A percentile compares a stretch with the other conserved stretches of the same genome.
These are phyloP conservation scores for Corythoichthys intestinalis DNA, from an alignment of 2,113 vertebrate genomes.

Conservation along the genomic window DNA sequence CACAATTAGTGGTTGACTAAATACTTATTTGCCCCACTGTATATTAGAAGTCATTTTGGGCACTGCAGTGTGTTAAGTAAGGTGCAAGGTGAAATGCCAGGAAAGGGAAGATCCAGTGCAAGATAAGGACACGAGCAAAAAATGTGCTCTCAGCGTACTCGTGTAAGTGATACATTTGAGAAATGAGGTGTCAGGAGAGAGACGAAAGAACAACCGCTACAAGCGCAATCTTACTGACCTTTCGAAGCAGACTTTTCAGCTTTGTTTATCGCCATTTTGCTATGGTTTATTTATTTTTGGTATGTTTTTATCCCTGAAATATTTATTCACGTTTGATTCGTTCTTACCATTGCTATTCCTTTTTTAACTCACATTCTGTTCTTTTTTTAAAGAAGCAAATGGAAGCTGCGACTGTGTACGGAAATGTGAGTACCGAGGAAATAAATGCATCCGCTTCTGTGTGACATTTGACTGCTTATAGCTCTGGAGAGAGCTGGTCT, in stretches of 20 bases:
- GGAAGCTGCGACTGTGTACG: slow-evolving; percentile 27
- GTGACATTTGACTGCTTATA: slow-evolving; percentile 62
- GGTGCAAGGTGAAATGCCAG: slow-evolving; percentile 37
- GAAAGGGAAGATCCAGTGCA: neutral
- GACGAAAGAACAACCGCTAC: slow-evolving; percentile 37
- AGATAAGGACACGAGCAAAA: slow-evolving; percentile 6
- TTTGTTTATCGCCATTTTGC: slow-evolving; percentile 48
- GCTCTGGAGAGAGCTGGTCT: slow-evolving; percentile 39
- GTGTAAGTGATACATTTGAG: slow-evolving; percentile 48
- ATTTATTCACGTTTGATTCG: slow-evolving; percentile 61
- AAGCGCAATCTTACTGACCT: slow-evolving; percentile 51
- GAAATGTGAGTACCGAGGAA: slow-evolving; percentile 43
- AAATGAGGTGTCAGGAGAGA: slow-evolving; percentile 54
- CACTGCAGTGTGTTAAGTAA: slow-evolving; percentile 20
- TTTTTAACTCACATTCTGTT: neutral
- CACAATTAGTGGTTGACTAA: too few relatives aligned
- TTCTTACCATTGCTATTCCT: slow-evolving; percentile 22
- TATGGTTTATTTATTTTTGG: slow-evolving; percentile 58
- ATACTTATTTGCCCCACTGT: neutral
- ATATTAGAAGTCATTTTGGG: neutral
- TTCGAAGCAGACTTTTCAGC: slow-evolving; percentile 40
- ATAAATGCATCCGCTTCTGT: slow-evolving; percentile 47
- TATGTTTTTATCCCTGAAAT: slow-evolving; percentile 33
- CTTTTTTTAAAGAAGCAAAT: slow-evolving; percentile 11
- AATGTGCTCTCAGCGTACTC: slow-evolving; percentile 52